Evolutionary conservation across 2,888 invertebrate genomes (phyloP), one percentile per base, ranked within the genome.

Genomic region (Mactromeris polynyma): DNA sequence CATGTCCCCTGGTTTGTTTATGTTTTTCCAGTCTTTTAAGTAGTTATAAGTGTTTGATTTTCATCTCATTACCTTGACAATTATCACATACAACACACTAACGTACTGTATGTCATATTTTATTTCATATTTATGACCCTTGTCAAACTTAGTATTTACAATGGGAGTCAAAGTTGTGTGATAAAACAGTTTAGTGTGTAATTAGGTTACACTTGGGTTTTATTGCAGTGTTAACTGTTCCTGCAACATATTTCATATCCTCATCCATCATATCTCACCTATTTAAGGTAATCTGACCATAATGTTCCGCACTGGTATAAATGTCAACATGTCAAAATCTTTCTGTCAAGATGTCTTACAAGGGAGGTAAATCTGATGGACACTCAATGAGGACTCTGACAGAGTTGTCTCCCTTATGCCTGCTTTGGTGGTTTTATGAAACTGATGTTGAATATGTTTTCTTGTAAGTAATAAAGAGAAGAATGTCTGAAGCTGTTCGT

Each of bases 181-280:
- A 17, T 46, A 46, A n/a, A 64, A 26, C 3, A 64, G 9, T 11
- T 9, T 26, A 26, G 58, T 26, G 58, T 26, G 26, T 54, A 54
- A 64, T 64, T 64, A 64, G 58, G 6, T n/a, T 64, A 64, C 58
- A 64, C 58, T 64, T n/a, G 58, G n/a, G 11, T 64, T 64, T 64
- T 64, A 64, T 64, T 4, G n/a, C 26, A 7, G 6, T 64, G 58
- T 26, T 64, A 46, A 46, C 26, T 64, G 58, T 64, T 26, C 26
- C 26, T 26, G n/a, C 26, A 26, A 9, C 58, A 64, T 64, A 64
- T 4, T 64, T 64, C 58, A 64, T 64, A 26, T 9, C 11, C 9
- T 26, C 2, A 64, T 64, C 58, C n/a, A 64, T 64, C 58, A 64
- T 26, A 26, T n/a, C 26, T 64, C 58, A 64, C 58, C 58, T 26